Conservation (phyloP, 2,888 invertebrate species). For the Coelinius sp. region DNA sequence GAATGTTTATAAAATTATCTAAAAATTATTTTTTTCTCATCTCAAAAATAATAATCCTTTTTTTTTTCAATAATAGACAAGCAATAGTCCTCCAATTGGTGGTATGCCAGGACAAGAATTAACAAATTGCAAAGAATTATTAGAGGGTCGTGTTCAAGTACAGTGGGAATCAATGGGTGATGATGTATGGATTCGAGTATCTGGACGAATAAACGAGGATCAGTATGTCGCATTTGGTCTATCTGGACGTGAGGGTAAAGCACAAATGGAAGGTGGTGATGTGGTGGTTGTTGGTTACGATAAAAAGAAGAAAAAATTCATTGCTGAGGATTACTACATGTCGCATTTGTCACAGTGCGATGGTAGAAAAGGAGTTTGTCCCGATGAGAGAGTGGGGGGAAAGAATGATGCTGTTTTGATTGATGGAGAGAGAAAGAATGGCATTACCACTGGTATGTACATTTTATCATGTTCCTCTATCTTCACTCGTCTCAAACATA, state of each 20-base stretch:
- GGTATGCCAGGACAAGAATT: conserved; percentile 53
- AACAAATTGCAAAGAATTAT: conserved; percentile 87
- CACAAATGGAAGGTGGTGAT: conserved; percentile 87
- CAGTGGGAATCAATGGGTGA: conserved; percentile 88
- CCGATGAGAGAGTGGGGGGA: conserved; percentile 86
- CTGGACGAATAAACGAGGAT: conserved; percentile 84
- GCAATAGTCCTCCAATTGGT: conserved; percentile 78
- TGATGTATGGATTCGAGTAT: conserved; percentile 82
- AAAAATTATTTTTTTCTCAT: conserved; percentile 1
- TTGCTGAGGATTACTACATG: conserved; percentile 89
- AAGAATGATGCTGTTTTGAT: conserved; percentile 83
- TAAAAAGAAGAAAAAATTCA: conserved; percentile 74
- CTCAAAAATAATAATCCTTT: neutral
- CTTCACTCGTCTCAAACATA: neutral
- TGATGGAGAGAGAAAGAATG: conserved; percentile 83
- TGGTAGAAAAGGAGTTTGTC: conserved; percentile 87
- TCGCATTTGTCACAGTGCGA: conserved; percentile 87
- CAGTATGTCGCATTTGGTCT: conserved; percentile 92
- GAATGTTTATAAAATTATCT: neutral
- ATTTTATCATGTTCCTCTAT: neutral
- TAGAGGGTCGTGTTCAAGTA: conserved; percentile 87
- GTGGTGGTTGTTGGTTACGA: conserved; percentile 87
- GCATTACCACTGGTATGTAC: conserved; percentile 78
- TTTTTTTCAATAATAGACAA: conserved; percentile 76
- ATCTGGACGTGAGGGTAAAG: conserved; percentile 81